phyloP scores from a whole-genome alignment of 23 tunicate genomes.

The Styela clava region DNA sequence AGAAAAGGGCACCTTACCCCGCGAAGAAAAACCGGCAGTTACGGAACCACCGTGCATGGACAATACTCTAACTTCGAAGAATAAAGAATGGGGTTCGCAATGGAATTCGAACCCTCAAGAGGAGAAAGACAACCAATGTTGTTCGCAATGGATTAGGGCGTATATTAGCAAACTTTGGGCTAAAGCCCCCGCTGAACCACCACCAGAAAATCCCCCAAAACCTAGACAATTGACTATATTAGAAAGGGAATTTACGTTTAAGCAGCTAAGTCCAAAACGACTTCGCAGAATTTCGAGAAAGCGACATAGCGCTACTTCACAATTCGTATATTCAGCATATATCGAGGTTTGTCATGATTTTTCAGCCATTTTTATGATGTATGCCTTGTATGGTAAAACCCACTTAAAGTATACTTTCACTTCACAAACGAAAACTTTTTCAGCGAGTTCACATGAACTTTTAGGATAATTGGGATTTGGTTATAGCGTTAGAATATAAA shows the following conservation, averaged over 20 bases:
- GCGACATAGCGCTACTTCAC: conserved; percentile 16
- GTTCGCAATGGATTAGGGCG: conserved; percentile 18
- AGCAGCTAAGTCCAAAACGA: conserved; percentile 1
- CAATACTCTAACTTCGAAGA: not conserved
- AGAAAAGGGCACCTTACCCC: not conserved
- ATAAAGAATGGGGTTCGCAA: not conserved
- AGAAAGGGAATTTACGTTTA: conserved; percentile 16
- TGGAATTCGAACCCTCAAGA: not conserved
- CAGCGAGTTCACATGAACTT: no score
- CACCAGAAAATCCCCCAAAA: not conserved
- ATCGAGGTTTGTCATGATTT: conserved; percentile 2
- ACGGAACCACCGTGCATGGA: not conserved
- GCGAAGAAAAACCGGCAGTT: not conserved
- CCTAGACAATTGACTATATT: conserved; percentile 19
- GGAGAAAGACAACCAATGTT: conserved; percentile 8
- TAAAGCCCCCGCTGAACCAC: not conserved
- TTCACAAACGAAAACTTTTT: no score
- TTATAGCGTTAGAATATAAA: no score
- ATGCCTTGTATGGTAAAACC: no score
- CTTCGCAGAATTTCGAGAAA: conserved; percentile 4
- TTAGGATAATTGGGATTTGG: no score
- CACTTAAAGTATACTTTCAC: no score
- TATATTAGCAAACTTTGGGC: conserved; percentile 18
- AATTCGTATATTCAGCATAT: conserved; percentile 2
- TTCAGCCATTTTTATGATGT: not conserved